Conservation (phyloP, 2,888 invertebrate genomes). For the Nomada ruficornis region DNA sequence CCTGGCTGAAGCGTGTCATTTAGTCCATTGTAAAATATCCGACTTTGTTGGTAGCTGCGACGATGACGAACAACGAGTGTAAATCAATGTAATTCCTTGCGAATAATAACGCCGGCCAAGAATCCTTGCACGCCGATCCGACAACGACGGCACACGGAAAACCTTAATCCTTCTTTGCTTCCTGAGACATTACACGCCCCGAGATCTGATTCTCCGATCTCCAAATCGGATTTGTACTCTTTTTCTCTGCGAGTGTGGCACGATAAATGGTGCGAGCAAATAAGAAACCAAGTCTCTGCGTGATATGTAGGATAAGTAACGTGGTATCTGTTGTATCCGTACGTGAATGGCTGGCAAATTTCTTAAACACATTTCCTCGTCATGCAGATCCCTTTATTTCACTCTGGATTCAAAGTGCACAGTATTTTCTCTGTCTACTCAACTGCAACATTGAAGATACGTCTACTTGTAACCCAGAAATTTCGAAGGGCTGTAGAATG, state of each 20-base stretch:
- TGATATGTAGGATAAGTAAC: not conserved
- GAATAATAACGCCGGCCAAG: conserved; percentile 36
- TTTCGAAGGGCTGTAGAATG: too few species aligned
- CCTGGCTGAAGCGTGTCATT: conserved; percentile 53
- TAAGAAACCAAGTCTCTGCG: too few species aligned
- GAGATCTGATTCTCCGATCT: not conserved
- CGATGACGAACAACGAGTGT: conserved; percentile 59
- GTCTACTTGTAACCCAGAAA: too few species aligned
- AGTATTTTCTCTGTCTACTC: conserved; percentile 24
- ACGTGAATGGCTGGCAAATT: too few species aligned
- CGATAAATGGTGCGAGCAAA: not conserved
- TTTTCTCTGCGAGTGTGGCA: not conserved
- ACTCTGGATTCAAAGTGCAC: conserved; percentile 34
- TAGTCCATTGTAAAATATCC: conserved; percentile 57
- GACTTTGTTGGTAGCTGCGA: conserved; percentile 50
- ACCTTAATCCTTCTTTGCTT: conserved; percentile 52
- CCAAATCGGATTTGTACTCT: not conserved
- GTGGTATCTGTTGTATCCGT: not conserved
- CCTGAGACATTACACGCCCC: conserved; percentile 23
- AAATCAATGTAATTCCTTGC: conserved; percentile 47
- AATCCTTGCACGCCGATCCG: conserved; percentile 47
- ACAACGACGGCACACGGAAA: conserved; percentile 30
- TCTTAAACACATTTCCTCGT: not conserved
- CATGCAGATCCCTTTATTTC: conserved; percentile 1
- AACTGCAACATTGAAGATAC: too few species aligned